Evolutionary conservation across 1,140 invertebrate genomes (phyloP), one percentile per base, ranked within the genome.

Genomic region (Rhynchophorus ferrugineus): DNA sequence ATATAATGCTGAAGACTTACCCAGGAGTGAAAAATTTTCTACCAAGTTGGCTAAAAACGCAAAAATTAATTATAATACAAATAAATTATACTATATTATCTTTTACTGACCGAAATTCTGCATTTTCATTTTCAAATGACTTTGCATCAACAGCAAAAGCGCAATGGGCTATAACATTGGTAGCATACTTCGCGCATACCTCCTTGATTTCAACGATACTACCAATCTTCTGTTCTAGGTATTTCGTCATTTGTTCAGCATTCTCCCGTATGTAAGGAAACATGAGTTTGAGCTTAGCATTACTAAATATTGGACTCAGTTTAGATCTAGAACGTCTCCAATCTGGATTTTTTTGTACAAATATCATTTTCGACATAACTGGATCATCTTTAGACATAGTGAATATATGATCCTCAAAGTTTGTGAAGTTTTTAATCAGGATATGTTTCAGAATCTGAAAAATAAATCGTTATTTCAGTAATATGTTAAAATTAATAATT

Each of bases 391-490:
- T 63, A 6, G 66, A 60, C 2, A 45, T 19, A 2, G 42, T 20
- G 0, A 54, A 18, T 9, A 17, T 51, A 5, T 71, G 64, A 53
- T 80, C 74, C 7, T 69, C 63, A 56, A 81, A 80, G 64, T 76
- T 61, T 51, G 78, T 73, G 64, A 78, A 80, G 62, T 81, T 77
- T 58, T 72, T 70, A 18, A 79, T 74, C 36, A 74, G 66, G 22
- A 81, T 59, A 20, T 67, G 56, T 63, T 78, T 79, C 1, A 81
- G 72, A 7, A 81, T 47, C 2, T 80, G 7, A 6, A 29, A 29
- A 29, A n/a, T n/a, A n/a, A n/a, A n/a, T n/a, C n/a, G n/a, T n/a
- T n/a, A n/a, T n/a, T n/a, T n/a, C n/a, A n/a, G n/a, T n/a, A n/a
- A n/a, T n/a, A n/a, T n/a, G n/a, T n/a, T n/a, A n/a, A n/a, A n/a